Conservation (phyloP, 2,888 invertebrate species). For the Lamproptera curius region DNA sequence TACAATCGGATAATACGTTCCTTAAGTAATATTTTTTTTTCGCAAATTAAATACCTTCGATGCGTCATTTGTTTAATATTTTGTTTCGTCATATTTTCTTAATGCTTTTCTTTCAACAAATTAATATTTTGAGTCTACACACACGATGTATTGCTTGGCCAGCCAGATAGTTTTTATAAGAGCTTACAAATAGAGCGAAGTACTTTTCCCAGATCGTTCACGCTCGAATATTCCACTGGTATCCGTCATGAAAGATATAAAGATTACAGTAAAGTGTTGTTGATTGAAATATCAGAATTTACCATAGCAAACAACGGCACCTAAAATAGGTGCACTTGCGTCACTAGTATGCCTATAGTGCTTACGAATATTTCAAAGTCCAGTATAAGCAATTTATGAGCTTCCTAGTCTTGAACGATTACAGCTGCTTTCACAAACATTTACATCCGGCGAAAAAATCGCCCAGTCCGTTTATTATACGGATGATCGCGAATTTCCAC, state of each 20-base stretch:
- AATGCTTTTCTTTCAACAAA: too few relatives aligned
- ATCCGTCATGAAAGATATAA: not conserved
- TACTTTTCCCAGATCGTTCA: not conserved
- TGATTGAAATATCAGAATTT: slow-evolving; percentile 35
- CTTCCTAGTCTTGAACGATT: slow-evolving; percentile 34
- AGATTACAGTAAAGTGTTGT: slow-evolving; percentile 9
- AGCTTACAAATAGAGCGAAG: too few relatives aligned
- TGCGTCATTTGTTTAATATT: too few relatives aligned
- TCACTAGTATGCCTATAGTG: slow-evolving; percentile 40
- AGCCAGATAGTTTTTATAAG: too few relatives aligned
- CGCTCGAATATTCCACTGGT: not conserved
- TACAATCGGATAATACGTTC: too few relatives aligned
- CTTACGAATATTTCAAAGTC: slow-evolving; percentile 23
- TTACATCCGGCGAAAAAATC: slow-evolving; percentile 27
- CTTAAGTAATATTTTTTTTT: too few relatives aligned
- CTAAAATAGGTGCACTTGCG: slow-evolving; percentile 44
- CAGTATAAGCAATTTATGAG: slow-evolving; percentile 32
- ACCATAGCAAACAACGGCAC: slow-evolving; percentile 30
- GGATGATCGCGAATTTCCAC: slow-evolving; percentile 19
- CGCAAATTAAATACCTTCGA: too few relatives aligned
- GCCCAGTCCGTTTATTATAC: not conserved
- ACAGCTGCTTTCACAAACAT: slow-evolving; percentile 39
- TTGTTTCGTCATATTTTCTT: too few relatives aligned
- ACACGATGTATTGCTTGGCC: too few relatives aligned
- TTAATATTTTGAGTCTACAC: too few relatives aligned